Base-by-base conservation (phyloP, 2,113 vertebrate genomes). In the Istiophorus platypterus region DNA sequence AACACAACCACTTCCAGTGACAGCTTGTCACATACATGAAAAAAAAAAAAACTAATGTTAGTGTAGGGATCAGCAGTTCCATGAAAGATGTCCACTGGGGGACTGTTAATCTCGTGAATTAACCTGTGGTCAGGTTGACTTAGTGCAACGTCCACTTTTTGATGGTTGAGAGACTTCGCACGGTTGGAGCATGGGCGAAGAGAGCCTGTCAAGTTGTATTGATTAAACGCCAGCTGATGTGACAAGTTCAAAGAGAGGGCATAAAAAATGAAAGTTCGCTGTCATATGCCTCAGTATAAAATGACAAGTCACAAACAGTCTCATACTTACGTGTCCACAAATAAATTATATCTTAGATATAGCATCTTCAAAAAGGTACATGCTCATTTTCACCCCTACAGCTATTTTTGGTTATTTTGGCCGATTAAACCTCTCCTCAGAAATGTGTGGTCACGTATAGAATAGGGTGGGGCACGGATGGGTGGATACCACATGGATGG, bases 101-200 rank as follows among this genome's bases (percentile, higher is more conserved):
- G 67, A 42, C 65, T 59, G 67, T 74, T 88, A 65, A 81, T 75
- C 85, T 57, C 18, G 2, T 59, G 77, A 74, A 85, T 87, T 80
- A 86, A 89, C 88, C 76, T 76, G 69, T n/a, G 76, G 86, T 85
- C 82, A 83, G 63, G 71, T 65, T 49, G 76, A 91, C 41, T 75
- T 67, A 72, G 61, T 51, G 52, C 51, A 20, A 13, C 31, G 81
- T 66, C 67, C 59, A 59, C 31, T 85, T 80, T 81, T 34, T 77
- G 67, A 78, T 11, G 37, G 27, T 37, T 37, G 65, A 67, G 66
- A 80, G 76, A 71, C 80, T 64, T 49, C 14, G 39, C 57, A 62
- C 15, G 65, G 66, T 59, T 31, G 51, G 68, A 77, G 64, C 62
- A 15, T 58, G 71, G 41, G 37, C 81, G 72, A 65, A 66, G n/a